Evolutionary conservation across 1,140 invertebrate genomes (phyloP).

Genomic region (Sinonovacula constricta): DNA sequence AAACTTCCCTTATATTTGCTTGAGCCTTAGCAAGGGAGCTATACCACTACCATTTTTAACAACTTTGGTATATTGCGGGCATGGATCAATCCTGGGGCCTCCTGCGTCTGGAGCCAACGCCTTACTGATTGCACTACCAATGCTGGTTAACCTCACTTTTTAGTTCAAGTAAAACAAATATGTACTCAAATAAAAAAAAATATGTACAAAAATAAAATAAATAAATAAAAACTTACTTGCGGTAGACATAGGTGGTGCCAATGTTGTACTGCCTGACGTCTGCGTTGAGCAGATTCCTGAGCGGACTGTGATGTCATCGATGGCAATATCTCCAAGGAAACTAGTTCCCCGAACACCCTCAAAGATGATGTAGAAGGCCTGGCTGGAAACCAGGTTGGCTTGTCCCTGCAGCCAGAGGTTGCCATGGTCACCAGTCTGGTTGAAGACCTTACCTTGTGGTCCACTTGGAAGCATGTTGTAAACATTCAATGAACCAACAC

Average conservation of each 20-base stretch:
- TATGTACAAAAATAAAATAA: no score
- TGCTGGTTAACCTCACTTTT: no score
- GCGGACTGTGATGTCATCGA: constrained; percentile 65
- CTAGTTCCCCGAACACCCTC: constrained; percentile 54
- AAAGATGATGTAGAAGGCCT: constrained; percentile 61
- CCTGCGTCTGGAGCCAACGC: no score
- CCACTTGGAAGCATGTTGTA: constrained; percentile 51
- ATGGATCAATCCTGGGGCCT: no score
- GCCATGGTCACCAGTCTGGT: constrained; percentile 64
- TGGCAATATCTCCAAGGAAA: constrained; percentile 68
- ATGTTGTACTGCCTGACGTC: constrained; percentile 44
- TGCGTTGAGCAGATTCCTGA: constrained; percentile 77
- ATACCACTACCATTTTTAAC: no score
- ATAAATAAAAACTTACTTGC: constrained; percentile 48
- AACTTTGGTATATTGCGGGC: no score
- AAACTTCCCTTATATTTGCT: no score
- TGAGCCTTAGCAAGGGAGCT: no score
- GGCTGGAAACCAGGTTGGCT: constrained; percentile 47
- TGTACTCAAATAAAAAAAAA: no score
- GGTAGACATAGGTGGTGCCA: constrained; percentile 30
- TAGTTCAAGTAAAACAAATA: no score
- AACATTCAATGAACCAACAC: constrained; percentile 70
- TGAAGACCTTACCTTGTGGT: constrained; percentile 60
- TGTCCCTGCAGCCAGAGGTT: constrained; percentile 68
- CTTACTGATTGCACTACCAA: no score